Base-by-base conservation (phyloP, 2,113 vertebrate genomes). In the Triplophysa rosa region DNA sequence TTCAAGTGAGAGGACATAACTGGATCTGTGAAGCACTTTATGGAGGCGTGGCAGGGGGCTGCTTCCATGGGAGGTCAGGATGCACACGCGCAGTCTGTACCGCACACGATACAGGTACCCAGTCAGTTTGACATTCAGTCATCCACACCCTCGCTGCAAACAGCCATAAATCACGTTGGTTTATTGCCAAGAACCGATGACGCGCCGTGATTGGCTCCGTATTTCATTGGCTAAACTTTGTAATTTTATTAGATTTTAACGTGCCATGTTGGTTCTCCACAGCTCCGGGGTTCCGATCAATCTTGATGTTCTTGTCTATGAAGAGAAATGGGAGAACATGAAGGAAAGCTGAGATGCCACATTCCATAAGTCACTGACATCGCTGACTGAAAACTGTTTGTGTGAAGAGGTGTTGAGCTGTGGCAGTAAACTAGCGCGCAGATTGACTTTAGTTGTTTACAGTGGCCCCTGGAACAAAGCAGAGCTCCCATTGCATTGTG, bases 1-100 rank as follows among this genome's bases (percentile, higher is more conserved):
- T 83, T 85, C 40, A 14, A 86, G 67, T 67, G 80, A 84, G 80
- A 84, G 74, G 71, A 77, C 73, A 82, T 84, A 81, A 82, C 77
- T 84, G 67, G 62, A 84, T 78, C 67, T 67, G 80, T 78, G 82
- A 67, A 80, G 68, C 49, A 62, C 19, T 80, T 77, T 65, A 64
- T 67, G 16, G 62, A 80, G 76, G 80, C n/a, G 59, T 74, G 82
- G 69, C 62, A 59, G 72, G 66, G 76, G 76, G 16, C 24, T 37
- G n/a, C 67, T 83, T 56, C 33, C 72, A 6, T 66, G n/a, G 66
- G 78, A 81, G 66, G 59, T 78, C 74, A 72, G 66, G 12, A 13
- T 33, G 37, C 59, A 79, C 64, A 80, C 23, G 8, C 2, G 9
- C 19, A 54, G 17, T 29, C 29, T 65, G 42, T n/a, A n/a, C n/a